Base-by-base conservation (phyloP, 2,888 invertebrate genomes). In the Caenorhabditis japonica region DNA sequence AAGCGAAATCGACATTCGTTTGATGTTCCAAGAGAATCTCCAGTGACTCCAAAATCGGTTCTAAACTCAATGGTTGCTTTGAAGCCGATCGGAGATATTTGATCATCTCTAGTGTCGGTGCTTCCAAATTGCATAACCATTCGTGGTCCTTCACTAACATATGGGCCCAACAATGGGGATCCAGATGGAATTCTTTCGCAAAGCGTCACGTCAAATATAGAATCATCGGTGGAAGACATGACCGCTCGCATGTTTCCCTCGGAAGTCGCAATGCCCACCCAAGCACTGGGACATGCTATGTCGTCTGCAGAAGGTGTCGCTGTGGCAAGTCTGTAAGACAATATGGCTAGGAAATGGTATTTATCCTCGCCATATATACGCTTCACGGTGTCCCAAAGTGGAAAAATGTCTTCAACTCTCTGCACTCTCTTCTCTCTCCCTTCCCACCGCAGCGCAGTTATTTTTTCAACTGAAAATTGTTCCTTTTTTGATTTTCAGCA, bases 21-120 rank as follows among this genome's bases (percentile, higher is more conserved):
- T 0, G 88, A 88, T 36, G 87, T 87, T 3, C 87, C 86, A 23
- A 88, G 86, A 3, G 88, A 84, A 25, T 87, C 87, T 12, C 90
- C 90, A 13, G 88, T 87, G 33, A 90, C 89, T 33, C 88, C 89
- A 75, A 88, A 90, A 80, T 90, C 90, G 74, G 89, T 88, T 43
- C 88, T 84, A 78, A 90, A 90, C 43, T 88, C 84, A 66, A 89
- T 88, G 15, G 72, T 69, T 4, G 89, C 89, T 38, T 85, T 83
- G 79, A 89, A 89, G 13, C 89, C 89, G n/a, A 78, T 55, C 13
- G 83, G 82, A 1, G 61, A 34, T 4, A 71, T 61, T 0, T 66
- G 76, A 66, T 82, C 81, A 17, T 71, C 74, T 10, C 72, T 34
- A 21, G 74, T 75, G 60, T 83, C 83, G 1, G 76, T 71, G 3